Conservation (phyloP, 2,797 vertebrate species). For the Telmatherina bonti region DNA sequence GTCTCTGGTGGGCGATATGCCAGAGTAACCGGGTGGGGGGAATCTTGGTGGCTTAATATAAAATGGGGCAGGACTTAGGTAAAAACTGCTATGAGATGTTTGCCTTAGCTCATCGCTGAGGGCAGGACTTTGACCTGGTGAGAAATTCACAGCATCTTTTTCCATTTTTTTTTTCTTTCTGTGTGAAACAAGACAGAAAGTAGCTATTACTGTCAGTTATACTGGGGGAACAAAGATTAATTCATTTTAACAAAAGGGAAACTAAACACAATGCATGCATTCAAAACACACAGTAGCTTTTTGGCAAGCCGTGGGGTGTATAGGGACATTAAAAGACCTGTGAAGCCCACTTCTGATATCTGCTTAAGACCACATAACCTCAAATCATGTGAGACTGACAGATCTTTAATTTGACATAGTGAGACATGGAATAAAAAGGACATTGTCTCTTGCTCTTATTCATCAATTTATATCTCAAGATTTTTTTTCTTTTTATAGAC, state of each 20-base stretch:
- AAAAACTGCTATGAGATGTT: conserved; percentile 63
- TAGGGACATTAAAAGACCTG: not conserved
- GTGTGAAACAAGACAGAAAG: conserved; percentile 3
- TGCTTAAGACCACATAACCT: not conserved
- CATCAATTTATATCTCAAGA: not conserved
- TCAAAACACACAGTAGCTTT: not conserved
- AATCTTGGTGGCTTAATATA: conserved; percentile 75
- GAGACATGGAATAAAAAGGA: not conserved
- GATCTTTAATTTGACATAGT: not conserved
- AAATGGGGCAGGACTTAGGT: conserved; percentile 77
- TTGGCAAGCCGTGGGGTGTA: not conserved
- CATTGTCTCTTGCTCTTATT: not conserved
- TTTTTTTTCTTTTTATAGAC: not conserved
- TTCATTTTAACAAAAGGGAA: not conserved
- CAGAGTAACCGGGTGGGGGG: conserved; percentile 59
- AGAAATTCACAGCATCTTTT: conserved; percentile 57
- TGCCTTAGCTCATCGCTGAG: conserved; percentile 57
- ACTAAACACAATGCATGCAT: not conserved
- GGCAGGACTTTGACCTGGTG: conserved; percentile 63
- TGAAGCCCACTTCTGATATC: not conserved
- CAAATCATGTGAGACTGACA: not conserved
- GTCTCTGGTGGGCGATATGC: conserved; percentile 64
- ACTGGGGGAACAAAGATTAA: not conserved
- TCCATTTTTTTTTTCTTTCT: conserved; percentile 81
- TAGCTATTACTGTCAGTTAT: conserved; percentile 3